A percentile compares a stretch with the other conserved stretches of the same genome.
phyloP scores from a whole-genome alignment of 2,113 vertebrate species.

The Halcyon malimbica region DNA sequence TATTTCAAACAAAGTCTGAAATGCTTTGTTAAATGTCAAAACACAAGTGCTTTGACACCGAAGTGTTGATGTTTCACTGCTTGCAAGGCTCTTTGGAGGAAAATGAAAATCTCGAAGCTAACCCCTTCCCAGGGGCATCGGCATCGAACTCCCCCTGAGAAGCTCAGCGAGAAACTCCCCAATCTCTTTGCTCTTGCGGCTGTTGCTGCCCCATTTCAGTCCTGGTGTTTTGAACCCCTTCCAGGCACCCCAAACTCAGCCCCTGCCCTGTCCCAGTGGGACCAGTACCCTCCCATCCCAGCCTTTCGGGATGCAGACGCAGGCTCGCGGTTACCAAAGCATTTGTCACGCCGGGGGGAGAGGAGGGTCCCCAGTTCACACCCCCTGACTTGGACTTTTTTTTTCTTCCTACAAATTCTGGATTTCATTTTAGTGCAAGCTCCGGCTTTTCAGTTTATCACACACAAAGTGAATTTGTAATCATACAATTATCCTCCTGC shows the following conservation, averaged over 20 bases:
- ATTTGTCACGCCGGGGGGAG: neutral
- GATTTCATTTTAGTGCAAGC: neutral
- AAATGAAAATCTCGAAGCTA: rapidly evolving
- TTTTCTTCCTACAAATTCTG: neutral
- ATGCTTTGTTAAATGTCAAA: neutral
- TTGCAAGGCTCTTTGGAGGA: neutral
- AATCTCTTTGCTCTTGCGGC: no score
- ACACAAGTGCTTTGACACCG: rapidly evolving
- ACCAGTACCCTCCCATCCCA: neutral
- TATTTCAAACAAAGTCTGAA: neutral
- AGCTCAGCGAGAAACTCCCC: rapidly evolving
- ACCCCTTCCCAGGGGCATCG: rapidly evolving
- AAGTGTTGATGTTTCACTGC: neutral
- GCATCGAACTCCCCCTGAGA: neutral
- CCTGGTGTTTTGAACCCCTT: neutral
- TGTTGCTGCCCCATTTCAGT: neutral
- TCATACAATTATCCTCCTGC: slow-evolving; percentile 52
- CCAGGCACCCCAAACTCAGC: neutral
- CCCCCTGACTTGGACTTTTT: neutral
- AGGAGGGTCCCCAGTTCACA: no score
- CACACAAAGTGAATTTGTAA: slow-evolving; percentile 38
- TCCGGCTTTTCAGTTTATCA: neutral
- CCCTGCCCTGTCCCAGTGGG: neutral
- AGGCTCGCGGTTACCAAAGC: neutral
- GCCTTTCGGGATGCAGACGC: neutral